phyloP scores from a whole-genome alignment of 2,797 vertebrate genomes.

The Ciconia nigra region DNA sequence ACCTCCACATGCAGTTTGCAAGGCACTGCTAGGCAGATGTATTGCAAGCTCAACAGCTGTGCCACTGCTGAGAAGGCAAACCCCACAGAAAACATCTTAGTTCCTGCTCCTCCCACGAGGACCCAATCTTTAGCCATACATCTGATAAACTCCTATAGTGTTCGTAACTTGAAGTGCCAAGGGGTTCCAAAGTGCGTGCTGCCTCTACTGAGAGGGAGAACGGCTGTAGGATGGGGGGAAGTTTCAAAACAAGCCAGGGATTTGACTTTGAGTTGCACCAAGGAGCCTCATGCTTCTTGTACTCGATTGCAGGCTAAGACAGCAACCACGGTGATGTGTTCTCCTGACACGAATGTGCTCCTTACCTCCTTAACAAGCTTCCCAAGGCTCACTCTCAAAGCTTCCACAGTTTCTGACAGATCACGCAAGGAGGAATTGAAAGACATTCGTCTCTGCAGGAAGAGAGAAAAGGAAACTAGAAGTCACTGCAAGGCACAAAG shows the following conservation, averaged over 20 bases:
- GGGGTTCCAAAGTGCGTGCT: background rate
- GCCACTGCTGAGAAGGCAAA: background rate
- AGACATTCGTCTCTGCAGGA: constrained; percentile 76
- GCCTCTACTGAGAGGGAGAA: background rate
- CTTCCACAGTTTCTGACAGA: constrained; percentile 80
- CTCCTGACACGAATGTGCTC: background rate
- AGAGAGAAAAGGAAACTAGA: background rate
- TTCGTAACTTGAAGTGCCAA: background rate
- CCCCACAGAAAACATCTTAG: background rate
- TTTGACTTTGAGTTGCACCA: background rate
- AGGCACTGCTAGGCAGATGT: background rate
- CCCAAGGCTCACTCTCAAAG: constrained; percentile 82
- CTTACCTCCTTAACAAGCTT: constrained; percentile 87
- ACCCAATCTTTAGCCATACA: background rate
- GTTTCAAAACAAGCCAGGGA: background rate
- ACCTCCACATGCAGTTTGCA: background rate
- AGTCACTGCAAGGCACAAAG: background rate
- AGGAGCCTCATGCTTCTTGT: background rate
- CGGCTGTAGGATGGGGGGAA: background rate
- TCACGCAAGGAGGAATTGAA: constrained; percentile 75
- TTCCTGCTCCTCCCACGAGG: background rate
- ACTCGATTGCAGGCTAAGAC: background rate
- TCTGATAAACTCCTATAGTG: background rate
- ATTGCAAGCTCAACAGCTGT: background rate
- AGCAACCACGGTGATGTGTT: background rate